These are phyloP conservation scores for Numenius arquata DNA, from an alignment of 2,113 vertebrate species.

Conservation along the genomic window DNA sequence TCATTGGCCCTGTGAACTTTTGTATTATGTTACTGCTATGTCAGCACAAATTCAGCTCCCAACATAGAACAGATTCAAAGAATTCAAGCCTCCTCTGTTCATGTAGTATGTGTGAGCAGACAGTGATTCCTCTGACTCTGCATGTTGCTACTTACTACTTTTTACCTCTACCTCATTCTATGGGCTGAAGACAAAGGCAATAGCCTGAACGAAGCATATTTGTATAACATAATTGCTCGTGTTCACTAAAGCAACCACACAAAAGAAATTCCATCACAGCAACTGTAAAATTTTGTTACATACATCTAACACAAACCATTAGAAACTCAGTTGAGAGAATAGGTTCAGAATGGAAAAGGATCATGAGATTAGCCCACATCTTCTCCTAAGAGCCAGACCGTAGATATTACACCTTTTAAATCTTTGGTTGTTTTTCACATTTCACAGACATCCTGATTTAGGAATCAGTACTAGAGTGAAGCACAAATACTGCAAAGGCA, in stretches of 20 bases:
- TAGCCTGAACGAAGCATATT: neutral
- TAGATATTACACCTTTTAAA: neutral
- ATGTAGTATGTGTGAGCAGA: neutral
- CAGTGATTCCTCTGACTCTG: neutral
- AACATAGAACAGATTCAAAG: neutral
- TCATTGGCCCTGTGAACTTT: neutral
- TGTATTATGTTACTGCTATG: neutral
- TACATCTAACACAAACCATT: neutral
- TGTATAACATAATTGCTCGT: neutral
- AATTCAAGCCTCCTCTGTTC: neutral
- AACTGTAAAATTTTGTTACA: neutral
- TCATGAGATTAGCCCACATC: neutral
- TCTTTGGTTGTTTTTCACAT: neutral
- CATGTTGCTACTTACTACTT: neutral
- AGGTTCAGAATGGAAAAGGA: neutral
- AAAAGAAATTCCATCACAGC: neutral
- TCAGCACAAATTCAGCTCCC: neutral
- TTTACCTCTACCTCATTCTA: neutral
- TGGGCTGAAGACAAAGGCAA: neutral
- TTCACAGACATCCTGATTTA: neutral
- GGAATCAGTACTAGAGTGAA: neutral
- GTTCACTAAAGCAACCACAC: neutral
- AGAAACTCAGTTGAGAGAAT: neutral
- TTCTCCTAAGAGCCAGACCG: rapidly evolving
- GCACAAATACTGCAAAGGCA: neutral